These are phyloP conservation scores for Germaria angustata DNA, from an alignment of 2,888 invertebrate genomes.

Conservation along the genomic window DNA sequence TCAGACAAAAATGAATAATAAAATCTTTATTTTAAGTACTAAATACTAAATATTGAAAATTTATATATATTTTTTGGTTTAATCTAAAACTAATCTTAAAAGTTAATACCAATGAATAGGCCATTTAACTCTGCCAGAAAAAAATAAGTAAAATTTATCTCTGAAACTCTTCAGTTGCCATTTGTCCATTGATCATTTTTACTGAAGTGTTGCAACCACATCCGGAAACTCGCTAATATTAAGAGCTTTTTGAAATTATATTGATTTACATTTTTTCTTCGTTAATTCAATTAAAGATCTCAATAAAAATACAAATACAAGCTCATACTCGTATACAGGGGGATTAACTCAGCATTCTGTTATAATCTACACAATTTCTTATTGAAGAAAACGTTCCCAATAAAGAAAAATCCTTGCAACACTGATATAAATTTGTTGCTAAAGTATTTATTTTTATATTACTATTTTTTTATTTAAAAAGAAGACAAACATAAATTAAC, in stretches of 20 bases:
- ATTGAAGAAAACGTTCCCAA: background rate
- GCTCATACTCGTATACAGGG: constrained; percentile 42
- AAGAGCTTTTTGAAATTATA: background rate
- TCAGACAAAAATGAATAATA: too few relatives aligned
- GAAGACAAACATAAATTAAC: constrained; percentile 65
- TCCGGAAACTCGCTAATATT: background rate
- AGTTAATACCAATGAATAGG: too few relatives aligned
- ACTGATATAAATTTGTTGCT: constrained; percentile 14
- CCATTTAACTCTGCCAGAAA: too few relatives aligned
- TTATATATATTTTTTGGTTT: too few relatives aligned
- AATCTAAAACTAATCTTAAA: too few relatives aligned
- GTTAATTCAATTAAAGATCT: constrained; percentile 52
- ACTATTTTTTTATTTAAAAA: constrained; percentile 23
- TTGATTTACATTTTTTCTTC: constrained; percentile 5
- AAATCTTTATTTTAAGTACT: too few relatives aligned
- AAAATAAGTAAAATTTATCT: too few relatives aligned
- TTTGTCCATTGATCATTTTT: background rate
- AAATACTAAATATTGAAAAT: too few relatives aligned
- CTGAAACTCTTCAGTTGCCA: too few relatives aligned
- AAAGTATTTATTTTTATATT: constrained; percentile 1
- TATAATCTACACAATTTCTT: constrained; percentile 48
- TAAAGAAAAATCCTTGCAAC: background rate
- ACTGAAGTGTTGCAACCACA: background rate
- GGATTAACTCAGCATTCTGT: constrained; percentile 47
- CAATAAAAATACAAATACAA: background rate